Base-by-base conservation (phyloP, 2,888 invertebrate genomes). In the Dryomyza anilis region DNA sequence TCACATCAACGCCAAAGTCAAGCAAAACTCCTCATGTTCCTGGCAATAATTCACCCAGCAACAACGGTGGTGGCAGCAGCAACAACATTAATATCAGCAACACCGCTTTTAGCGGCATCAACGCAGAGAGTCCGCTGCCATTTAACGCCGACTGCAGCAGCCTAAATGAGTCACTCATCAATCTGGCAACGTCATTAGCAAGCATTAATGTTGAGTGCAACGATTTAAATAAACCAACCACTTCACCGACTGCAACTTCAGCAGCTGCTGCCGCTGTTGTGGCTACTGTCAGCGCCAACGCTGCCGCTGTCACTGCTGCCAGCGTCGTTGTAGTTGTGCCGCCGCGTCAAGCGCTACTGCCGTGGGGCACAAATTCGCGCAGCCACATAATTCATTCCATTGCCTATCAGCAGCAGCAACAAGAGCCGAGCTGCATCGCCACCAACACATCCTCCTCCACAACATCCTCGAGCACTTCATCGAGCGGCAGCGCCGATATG, bases 321-420 rank as follows among this genome's bases (percentile, higher is more conserved):
- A 67, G 68, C 23, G 59, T 50, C 39, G 69, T 80, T 70, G 74
- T 79, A 29, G 74, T 78, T 30, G 78, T 81, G 69, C 78, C 79
- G 10, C 77, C 80, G 62, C 81, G 85, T 76, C 89, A 88, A 48
- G 88, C 90, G 30, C 85, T 91, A 79, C 80, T 95, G 63, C 95
- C 95, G 29, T 95, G 95, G 95, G 94, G 94, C 52, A 88, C 90
- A 12, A 78, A 82, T 63, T 82, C 82, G 16, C 76, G 83, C 30
- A 78, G 81, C 36, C 82, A 83, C 1, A 78, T 83, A 19, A 76
- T 83, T 7, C 82, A 80, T 72, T 76, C 81, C 58, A 73, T 81
- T 58, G 76, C 80, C 55, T 76, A 79, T n/a, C 71, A 68, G 45
- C 67, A 50, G 29, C n/a, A n/a, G n/a, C n/a, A n/a, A n/a, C n/a